Percentiles rank a stretch among this genome's conserved stretches.
Evolutionary conservation across 2,113 vertebrate species (phyloP).

Genomic region (Turnix velox): DNA sequence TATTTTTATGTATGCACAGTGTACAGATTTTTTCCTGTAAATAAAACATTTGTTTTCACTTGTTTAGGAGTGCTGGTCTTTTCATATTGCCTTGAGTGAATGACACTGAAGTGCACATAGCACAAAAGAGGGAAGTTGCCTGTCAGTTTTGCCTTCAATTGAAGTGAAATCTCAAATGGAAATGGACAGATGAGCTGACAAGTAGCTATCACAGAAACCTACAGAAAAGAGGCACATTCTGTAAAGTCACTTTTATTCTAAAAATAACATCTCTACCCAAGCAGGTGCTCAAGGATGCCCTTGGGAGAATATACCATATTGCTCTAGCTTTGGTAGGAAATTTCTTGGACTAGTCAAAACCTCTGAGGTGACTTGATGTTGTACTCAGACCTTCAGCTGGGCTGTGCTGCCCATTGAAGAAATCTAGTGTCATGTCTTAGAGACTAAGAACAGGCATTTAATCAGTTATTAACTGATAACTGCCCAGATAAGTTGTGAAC

Average conservation of each 20-base stretch:
- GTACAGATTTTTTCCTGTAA: constrained; percentile 81
- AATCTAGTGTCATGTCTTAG: background rate
- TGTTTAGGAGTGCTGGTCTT: constrained; percentile 56
- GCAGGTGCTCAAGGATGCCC: background rate
- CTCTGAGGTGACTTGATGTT: background rate
- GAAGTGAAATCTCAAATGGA: background rate
- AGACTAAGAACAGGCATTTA: background rate
- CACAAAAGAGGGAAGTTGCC: background rate
- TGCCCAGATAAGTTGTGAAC: too few species aligned
- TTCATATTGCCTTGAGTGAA: background rate
- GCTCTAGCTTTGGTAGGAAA: background rate
- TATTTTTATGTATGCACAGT: constrained; percentile 83
- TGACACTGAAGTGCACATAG: background rate
- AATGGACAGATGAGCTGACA: background rate
- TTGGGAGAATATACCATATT: background rate
- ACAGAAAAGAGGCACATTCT: background rate
- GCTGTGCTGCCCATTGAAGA: background rate
- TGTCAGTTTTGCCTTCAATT: background rate
- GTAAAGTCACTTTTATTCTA: background rate
- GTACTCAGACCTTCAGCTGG: background rate
- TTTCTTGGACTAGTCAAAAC: background rate
- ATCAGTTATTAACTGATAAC: background rate
- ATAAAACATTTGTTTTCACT: constrained; percentile 80
- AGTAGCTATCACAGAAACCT: background rate
- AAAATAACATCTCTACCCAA: background rate